Conservation (phyloP, 1,140 invertebrate species). For the Drusus annulatus region DNA sequence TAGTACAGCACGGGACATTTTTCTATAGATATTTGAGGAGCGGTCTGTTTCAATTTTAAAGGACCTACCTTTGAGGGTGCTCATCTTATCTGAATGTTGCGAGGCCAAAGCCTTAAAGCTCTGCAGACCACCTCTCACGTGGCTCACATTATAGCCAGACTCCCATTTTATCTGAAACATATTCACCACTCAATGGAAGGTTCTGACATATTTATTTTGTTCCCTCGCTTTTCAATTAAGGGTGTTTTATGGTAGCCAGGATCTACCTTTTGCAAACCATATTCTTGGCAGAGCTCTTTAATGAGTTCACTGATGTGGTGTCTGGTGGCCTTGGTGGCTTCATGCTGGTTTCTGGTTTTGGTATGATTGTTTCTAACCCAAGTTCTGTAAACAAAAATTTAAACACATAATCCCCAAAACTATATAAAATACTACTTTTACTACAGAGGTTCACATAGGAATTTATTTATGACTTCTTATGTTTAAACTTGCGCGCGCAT, state of each 20-base stretch:
- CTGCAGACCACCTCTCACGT: conserved; percentile 87
- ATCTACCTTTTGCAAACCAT: conserved; percentile 74
- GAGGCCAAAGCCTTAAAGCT: conserved; percentile 80
- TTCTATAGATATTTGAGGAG: too few relatives aligned
- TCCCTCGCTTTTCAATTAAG: too few relatives aligned
- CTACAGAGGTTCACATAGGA: too few relatives aligned
- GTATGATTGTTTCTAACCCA: conserved; percentile 78
- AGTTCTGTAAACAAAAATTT: conserved; percentile 63
- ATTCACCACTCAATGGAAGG: too few relatives aligned
- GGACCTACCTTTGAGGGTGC: conserved; percentile 73
- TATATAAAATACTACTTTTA: too few relatives aligned
- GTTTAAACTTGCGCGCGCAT: too few relatives aligned
- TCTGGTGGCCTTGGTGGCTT: conserved; percentile 74
- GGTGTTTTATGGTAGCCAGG: too few relatives aligned
- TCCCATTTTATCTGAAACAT: conserved; percentile 73
- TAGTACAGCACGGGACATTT: background rate
- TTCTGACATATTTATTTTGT: too few relatives aligned
- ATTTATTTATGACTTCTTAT: too few relatives aligned
- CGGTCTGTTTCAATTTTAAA: background rate
- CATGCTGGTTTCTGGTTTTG: conserved; percentile 73
- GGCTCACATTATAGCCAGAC: conserved; percentile 90
- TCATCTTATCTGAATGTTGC: conserved; percentile 81
- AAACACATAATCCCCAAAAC: too few relatives aligned
- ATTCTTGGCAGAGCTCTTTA: conserved; percentile 68
- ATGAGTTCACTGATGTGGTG: conserved; percentile 77